Conservation (phyloP, 2,888 invertebrate genomes). For the Cancer borealis region DNA sequence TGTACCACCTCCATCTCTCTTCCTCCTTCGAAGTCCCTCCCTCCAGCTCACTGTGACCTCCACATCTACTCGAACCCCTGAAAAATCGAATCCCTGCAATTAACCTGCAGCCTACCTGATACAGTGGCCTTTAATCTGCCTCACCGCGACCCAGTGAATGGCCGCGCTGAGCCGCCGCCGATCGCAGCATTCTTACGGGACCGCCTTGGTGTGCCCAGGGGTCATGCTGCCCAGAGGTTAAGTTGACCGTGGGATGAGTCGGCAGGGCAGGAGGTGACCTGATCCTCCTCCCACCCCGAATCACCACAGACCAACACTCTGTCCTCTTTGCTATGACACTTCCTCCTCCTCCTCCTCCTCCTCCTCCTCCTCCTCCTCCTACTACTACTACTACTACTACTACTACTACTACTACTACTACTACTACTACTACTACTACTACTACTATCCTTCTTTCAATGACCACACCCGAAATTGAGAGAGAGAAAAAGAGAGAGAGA, state of each 20-base stretch:
- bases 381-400: too few relatives aligned
- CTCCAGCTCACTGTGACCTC: neutral
- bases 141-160: constrained; percentile 24
- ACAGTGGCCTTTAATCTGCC: constrained; percentile 41
- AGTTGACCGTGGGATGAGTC: constrained; percentile 45
- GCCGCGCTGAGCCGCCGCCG: neutral
- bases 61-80: neutral
- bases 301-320: neutral
- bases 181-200: constrained; percentile 34
- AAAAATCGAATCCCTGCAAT: neutral
- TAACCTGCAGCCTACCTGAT: constrained; percentile 36
- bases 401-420: too few relatives aligned
- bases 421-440: too few relatives aligned
- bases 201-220: constrained; percentile 5
- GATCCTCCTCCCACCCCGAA: constrained; percentile 9
- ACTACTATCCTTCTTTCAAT: neutral
- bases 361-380: too few relatives aligned
- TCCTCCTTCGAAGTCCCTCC: neutral
- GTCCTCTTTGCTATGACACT: constrained; percentile 25
- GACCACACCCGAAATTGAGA: neutral
- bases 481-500: too few relatives aligned
- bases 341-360: neutral
- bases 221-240: constrained; percentile 36
- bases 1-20: neutral
- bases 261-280: constrained; percentile 38